Evolutionary conservation across 2,797 vertebrate species (phyloP), one percentile per base, ranked within the genome.

Genomic region (Artibeus jamaicensis): DNA sequence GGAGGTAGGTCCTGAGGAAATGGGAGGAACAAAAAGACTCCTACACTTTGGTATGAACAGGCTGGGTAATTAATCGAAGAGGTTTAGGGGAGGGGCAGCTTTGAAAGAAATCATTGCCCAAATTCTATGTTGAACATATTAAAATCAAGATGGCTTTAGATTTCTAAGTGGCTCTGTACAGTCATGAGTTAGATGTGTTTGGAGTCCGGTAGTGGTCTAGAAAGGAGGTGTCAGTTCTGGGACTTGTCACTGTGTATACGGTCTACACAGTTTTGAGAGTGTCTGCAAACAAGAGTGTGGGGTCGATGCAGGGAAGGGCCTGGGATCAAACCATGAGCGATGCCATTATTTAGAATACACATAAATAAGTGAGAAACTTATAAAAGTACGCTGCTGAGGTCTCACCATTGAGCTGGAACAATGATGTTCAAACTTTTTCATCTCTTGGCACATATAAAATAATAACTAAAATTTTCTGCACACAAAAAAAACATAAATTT

Each of bases 91-190:
- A 71, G 15, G 5, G 12, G 32, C 6, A 48, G 3, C 42, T 65
- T 70, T 48, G 59, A 26, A 89, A 22, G 32, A 39, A 29, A 11
- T 37, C 4, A 24, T 57, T 46, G 57, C 37, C 11, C 24, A 68
- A 76, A 70, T 26, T 73, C 15, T 76, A 6, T 39, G 37, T 68
- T 76, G 26, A 46, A 42, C 34, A 44, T 11, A 5, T 62, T 62
- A 44, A 82, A 77, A 71, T 94, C n/a, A 93, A 76, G 48, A 82
- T n/a, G 12, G 6, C 11, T 89, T 39, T 48, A 34, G 4, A 42
- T 24, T 37, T 89, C 10, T 73, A 15, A 74, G 22, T 16, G 26
- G 34, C 14, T 81, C 8, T 42, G 11, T 24, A 37, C 0, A 74
- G 53, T 62, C 18, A 22, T 55, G 44, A 79, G 50, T 78, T 55